Evolutionary conservation across 1,140 invertebrate genomes (phyloP), one percentile per base, ranked within the genome.

Genomic region (Drosophila eugracilis): DNA sequence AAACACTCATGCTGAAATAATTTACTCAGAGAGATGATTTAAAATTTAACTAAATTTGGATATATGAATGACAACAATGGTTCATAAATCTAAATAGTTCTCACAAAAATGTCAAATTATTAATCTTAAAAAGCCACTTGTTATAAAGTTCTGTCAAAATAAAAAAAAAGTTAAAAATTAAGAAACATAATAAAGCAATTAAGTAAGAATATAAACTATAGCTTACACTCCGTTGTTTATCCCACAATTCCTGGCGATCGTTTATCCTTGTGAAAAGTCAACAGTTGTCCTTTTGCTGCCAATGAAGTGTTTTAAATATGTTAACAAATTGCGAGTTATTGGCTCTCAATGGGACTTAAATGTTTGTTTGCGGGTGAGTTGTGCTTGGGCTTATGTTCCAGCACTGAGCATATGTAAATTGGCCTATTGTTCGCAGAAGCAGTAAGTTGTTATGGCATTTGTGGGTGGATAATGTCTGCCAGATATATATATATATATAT

Each of bases 311-410:
- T 39, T 62, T 63, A 48, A 67, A 53, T 53, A 42, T 53, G 65
- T 53, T 69, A 67, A 53, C 60, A 67, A 53, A 69, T 53, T 53
- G 22, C 63, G 34, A 67, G 44, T 52, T 44, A 67, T 66, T 14
- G n/a, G 9, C 60, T 26, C 28, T 28, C 37, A 12, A 67, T 53
- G 62, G 45, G 65, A 36, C 34, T 69, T 53, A 67, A 69, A 67
- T 69, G 60, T 30, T 67, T 53, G 65, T 53, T 53, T 34, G 45
- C 32, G 12, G 10, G 36, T 28, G 26, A 66, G 12, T 41, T 52
- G 26, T 52, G 47, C 42, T 62, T 52, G 36, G 60, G 28, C 37
- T 67, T 67, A 53, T 67, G 62, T 34, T 19, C 28, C 24, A 10
- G 41, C 37, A 1, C 22, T 28, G 30, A 34, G 57, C 55, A 59